These are phyloP conservation scores for Lepidurus arcticus DNA, from an alignment of 1,140 invertebrate species.

Conservation along the genomic window DNA sequence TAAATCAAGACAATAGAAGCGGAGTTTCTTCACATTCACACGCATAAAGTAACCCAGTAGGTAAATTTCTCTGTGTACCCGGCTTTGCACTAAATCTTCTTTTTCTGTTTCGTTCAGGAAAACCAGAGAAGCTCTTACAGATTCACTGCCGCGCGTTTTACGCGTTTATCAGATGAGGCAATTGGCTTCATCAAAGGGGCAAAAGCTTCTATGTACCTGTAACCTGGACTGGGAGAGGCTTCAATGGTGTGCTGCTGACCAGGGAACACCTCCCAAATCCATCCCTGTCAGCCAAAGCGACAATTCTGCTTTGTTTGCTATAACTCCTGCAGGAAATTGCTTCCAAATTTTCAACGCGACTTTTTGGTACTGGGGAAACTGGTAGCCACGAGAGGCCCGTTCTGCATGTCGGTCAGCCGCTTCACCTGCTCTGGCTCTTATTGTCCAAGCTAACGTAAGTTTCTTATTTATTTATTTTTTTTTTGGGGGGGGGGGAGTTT, in stretches of 20 bases:
- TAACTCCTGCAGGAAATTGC: slow-evolving; percentile 6
- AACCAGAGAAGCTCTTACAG: background rate
- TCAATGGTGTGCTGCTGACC: background rate
- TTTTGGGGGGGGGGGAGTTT: no score
- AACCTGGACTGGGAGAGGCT: background rate
- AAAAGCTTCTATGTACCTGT: background rate
- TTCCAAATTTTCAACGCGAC: background rate
- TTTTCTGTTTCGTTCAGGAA: no score
- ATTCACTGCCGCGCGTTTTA: background rate
- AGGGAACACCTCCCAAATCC: background rate
- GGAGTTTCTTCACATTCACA: no score
- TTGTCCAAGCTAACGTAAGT: no score
- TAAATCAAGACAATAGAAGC: background rate
- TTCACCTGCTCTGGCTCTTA: background rate
- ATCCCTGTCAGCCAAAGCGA: slow-evolving; percentile 14
- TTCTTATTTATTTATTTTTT: no score
- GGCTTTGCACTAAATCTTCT: background rate
- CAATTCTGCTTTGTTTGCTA: background rate
- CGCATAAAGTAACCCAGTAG: background rate
- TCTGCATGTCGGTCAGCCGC: background rate
- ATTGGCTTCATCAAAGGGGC: slow-evolving; percentile 4
- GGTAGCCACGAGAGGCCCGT: no score
- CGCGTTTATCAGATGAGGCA: background rate
- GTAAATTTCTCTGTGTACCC: background rate
- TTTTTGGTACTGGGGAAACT: background rate